Percentiles rank a stretch among this genome's conserved stretches.
phyloP scores from a whole-genome alignment of 2,113 vertebrate genomes.

The Gobius niger region DNA sequence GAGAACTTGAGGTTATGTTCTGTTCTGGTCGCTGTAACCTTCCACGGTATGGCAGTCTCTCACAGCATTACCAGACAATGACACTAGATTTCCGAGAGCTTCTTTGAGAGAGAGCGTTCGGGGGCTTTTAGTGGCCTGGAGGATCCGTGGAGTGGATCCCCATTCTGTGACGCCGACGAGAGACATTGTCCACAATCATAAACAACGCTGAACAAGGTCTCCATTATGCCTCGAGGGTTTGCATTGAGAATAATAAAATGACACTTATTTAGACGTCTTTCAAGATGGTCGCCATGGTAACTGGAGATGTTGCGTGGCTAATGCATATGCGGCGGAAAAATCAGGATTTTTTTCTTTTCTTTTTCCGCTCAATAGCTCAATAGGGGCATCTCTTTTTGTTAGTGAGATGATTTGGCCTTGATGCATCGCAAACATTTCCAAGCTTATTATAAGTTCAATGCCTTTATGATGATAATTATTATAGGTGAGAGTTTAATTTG shows the following conservation, averaged over 20 bases:
- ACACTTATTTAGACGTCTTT: neutral
- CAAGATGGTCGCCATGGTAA: neutral
- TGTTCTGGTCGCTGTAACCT: too few relatives aligned
- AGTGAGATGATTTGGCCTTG: neutral
- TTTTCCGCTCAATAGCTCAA: neutral
- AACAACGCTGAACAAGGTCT: neutral
- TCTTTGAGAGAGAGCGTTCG: neutral
- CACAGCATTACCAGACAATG: neutral
- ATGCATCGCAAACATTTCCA: neutral
- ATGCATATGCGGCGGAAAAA: neutral
- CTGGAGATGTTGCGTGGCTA: neutral
- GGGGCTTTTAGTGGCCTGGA: neutral
- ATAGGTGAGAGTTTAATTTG: too few relatives aligned
- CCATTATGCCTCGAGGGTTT: constrained; percentile 2
- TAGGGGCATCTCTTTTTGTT: neutral
- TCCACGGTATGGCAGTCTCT: neutral
- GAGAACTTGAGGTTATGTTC: neutral
- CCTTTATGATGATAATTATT: too few relatives aligned
- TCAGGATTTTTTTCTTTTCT: neutral
- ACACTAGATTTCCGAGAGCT: neutral
- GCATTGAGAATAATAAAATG: neutral
- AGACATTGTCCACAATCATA: neutral
- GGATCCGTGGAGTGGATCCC: neutral
- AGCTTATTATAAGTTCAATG: neutral
- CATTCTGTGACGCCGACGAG: neutral